Conservation (phyloP, 2,888 invertebrate species). For the Orthosia gracilis region DNA sequence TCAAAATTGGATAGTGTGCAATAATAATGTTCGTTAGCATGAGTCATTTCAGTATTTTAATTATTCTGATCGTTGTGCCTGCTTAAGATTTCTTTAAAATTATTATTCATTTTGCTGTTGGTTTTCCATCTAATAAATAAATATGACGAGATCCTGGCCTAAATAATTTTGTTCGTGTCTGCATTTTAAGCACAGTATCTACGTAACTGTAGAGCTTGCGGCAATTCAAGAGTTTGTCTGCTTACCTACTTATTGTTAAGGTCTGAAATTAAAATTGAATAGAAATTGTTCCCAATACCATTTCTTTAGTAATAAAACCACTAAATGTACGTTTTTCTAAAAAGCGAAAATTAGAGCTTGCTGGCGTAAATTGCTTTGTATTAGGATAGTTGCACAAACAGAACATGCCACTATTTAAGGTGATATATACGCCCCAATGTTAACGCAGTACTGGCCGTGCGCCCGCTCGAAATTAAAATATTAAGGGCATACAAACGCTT, state of each 20-base stretch:
- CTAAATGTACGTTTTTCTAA: conserved; percentile 4
- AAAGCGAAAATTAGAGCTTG: conserved; percentile 12
- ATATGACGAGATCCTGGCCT: neutral
- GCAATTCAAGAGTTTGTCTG: neutral
- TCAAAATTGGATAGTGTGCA: no score
- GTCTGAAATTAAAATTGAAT: neutral
- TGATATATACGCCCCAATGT: no score
- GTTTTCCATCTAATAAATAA: no score
- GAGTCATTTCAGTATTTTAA: no score
- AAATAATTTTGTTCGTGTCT: conserved; percentile 10
- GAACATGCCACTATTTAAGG: neutral
- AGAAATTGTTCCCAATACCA: neutral
- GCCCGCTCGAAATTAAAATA: no score
- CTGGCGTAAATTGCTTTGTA: conserved; percentile 16
- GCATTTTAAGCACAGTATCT: neutral
- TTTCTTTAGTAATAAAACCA: neutral
- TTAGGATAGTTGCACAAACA: neutral
- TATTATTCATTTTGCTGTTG: no score
- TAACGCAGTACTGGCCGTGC: no score
- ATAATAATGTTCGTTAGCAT: no score
- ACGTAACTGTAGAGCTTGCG: neutral
- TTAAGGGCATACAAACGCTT: no score
- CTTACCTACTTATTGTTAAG: neutral
- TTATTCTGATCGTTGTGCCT: no score
- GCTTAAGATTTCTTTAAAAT: no score